Percentiles rank a stretch among this genome's conserved stretches.
Evolutionary conservation across 2,113 vertebrate genomes (phyloP).

Genomic region (Aegotheles bennettii): DNA sequence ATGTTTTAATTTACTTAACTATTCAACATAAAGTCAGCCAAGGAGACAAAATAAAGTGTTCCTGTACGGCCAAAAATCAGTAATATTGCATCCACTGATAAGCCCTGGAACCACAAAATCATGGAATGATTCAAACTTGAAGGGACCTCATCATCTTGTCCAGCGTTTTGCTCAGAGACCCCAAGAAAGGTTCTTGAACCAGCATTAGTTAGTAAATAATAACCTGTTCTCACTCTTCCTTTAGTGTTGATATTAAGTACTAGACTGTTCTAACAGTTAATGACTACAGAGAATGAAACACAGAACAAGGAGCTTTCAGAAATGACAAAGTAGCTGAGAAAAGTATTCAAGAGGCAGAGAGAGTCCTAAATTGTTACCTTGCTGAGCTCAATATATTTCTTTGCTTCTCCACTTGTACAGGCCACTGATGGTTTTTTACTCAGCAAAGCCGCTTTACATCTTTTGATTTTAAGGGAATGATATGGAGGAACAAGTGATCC

Average conservation of each 20-base stretch:
- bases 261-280: background rate
- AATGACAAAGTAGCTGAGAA: background rate
- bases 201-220: background rate
- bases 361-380: conserved; percentile 75
- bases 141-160: background rate
- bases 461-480: conserved; percentile 76
- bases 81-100: background rate
- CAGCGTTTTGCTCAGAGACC: background rate
- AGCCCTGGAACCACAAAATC: background rate
- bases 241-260: background rate
- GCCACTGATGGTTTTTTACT: conserved; percentile 69
- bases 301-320: background rate
- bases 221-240: background rate
- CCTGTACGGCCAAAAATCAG: background rate
- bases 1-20: background rate
- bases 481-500: conserved; percentile 85
- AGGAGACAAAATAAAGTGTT: background rate
- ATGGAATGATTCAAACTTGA: background rate
- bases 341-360: background rate
- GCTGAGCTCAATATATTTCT: conserved; percentile 82
- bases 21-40: background rate
- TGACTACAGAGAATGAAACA: background rate
- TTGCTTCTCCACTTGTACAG: conserved; percentile 69
- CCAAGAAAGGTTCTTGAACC: background rate
- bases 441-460: conserved; percentile 81